Conservation (phyloP, 37 sponge, comb jelly and placozoan species). For the Spongilla lacustris region DNA sequence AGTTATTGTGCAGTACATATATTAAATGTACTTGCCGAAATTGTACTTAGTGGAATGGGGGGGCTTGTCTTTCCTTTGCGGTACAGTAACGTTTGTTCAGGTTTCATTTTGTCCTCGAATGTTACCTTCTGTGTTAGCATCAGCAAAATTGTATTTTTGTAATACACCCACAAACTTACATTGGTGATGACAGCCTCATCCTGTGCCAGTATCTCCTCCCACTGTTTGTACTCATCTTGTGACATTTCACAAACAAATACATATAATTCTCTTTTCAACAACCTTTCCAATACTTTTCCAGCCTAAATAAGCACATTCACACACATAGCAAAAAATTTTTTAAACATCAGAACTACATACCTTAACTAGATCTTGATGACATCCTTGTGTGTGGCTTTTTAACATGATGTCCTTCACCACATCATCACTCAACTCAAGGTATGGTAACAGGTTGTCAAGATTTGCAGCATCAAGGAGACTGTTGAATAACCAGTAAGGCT, state of each 20-base stretch:
- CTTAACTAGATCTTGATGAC: not conserved
- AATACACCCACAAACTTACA: not conserved
- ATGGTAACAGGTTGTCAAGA: not conserved
- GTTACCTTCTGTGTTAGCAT: not conserved
- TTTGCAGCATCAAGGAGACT: not conserved
- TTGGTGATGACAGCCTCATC: not conserved
- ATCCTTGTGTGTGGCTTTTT: not conserved
- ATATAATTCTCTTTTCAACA: not conserved
- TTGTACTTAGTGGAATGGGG: not conserved
- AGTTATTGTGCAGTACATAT: not conserved
- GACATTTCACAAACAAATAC: not conserved
- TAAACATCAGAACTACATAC: not conserved
- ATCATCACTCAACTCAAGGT: not conserved
- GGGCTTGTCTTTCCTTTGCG: not conserved
- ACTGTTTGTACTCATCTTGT: not conserved
- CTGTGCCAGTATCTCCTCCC: not conserved
- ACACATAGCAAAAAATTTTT: not conserved
- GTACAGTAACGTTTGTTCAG: not conserved
- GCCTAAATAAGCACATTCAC: not conserved
- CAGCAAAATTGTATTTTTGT: too few relatives aligned
- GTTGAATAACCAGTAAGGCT: not conserved
- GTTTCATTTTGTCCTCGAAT: not conserved
- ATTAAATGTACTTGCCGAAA: not conserved
- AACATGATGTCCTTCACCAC: not conserved
- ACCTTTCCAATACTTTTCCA: not conserved